Evolutionary conservation across 2,888 invertebrate species (phyloP), one percentile per base, ranked within the genome.

Genomic region (Metacarcinus magister): DNA sequence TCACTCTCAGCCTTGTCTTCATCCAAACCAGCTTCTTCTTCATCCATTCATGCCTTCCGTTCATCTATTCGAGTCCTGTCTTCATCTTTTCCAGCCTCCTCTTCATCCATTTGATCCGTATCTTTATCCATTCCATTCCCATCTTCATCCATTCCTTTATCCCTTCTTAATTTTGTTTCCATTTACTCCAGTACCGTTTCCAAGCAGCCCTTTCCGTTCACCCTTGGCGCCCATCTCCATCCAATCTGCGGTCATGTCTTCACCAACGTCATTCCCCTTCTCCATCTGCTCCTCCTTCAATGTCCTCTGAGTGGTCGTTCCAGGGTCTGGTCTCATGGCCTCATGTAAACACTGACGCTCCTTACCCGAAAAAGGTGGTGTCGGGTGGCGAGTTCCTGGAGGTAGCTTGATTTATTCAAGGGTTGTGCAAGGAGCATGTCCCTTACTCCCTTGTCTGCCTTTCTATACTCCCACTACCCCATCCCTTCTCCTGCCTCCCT

Each of bases 351-450:
- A 82, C 82, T 32, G 13, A 5, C 82, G 28, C 82, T 32, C 8
- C 82, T 82, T 28, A 32, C 82, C 82, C 5, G 28, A 8, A 82
- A 28, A 8, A 32, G 82, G 4, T 32, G 28, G 82, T 32, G 28
- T 82, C 32, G 10, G 82, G 82, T 32, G 7, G 32, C 32, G 82
- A 82, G 82, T 82, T 82, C 82, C 82, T 28, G 32, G 82, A 82
- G 32, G 19, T 32, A 82, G 32, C 32, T 5, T 32, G 28, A 32
- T 82, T 82, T 82, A 28, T 82, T 32, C 82, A 3, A 7, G 28
- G 82, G 82, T 82, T 82, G 82, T 82, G 82, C 32, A 82, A 82
- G 82, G 67, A 82, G 32, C 28, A 82, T 32, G 32, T n/a, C 67
- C 67, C n/a, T n/a, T 32, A 28, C 82, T 32, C 32, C 13, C 82